These are phyloP conservation scores for Lethenteron camtschaticum DNA, from an alignment of 2,113 vertebrate species.

Conservation along the genomic window DNA sequence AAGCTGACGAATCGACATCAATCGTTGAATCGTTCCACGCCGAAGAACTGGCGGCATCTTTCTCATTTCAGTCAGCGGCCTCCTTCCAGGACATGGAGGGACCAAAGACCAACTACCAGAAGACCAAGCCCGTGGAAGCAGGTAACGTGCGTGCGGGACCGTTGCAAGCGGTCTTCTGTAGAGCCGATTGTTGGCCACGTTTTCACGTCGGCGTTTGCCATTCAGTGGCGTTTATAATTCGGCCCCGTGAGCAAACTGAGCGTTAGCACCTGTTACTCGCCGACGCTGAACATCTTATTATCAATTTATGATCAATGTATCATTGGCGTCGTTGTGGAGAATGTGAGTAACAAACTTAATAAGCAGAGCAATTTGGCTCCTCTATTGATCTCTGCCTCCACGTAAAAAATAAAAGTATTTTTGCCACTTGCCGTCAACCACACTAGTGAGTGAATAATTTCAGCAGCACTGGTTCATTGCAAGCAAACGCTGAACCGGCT, in stretches of 20 bases:
- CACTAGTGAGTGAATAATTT: too few relatives aligned
- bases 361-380: too few relatives aligned
- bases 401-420: too few relatives aligned
- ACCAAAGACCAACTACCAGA: constrained; percentile 44
- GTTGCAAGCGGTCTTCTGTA: not conserved
- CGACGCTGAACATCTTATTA: not conserved
- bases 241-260: not conserved
- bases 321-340: not conserved
- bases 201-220: not conserved
- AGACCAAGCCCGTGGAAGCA: constrained; percentile 44
- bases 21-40: not conserved
- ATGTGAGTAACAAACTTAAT: too few relatives aligned
- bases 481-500: too few relatives aligned
- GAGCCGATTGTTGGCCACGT: not conserved
- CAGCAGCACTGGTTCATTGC: too few relatives aligned
- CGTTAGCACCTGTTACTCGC: not conserved
- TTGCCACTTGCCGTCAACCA: too few relatives aligned
- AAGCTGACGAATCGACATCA: not conserved
- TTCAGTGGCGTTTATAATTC: not conserved
- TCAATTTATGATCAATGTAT: not conserved
- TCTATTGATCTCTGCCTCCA: too few relatives aligned
- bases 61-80: constrained; percentile 31
- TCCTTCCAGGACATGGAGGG: constrained; percentile 49
- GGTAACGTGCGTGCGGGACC: constrained; percentile 25
- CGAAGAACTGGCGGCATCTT: not conserved